A percentile compares a stretch with the other conserved stretches of the same genome.
Evolutionary conservation across 2,113 vertebrate species (phyloP).

Genomic region (Melospiza melodia): DNA sequence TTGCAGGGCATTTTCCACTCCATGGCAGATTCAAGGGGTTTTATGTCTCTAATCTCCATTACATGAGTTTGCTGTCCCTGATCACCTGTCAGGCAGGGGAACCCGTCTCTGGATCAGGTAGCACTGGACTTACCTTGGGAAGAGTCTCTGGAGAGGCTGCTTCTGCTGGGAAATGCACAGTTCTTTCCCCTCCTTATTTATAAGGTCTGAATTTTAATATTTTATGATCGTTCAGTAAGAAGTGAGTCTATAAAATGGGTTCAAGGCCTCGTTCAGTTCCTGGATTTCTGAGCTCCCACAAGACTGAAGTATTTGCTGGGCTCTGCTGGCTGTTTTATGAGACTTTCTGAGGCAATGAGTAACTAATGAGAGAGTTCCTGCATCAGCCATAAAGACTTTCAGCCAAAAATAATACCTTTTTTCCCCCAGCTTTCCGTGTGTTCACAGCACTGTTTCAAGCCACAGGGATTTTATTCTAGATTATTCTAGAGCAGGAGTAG

Average conservation of each 20-base stretch:
- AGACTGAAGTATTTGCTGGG: conserved; percentile 34
- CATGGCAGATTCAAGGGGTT: background rate
- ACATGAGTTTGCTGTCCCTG: background rate
- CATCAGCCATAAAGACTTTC: background rate
- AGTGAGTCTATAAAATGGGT: conserved; percentile 65
- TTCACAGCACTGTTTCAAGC: background rate
- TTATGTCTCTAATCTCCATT: background rate
- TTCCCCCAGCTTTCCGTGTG: background rate
- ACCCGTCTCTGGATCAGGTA: accelerated
- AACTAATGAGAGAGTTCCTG: conserved; percentile 35
- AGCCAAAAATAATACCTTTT: background rate
- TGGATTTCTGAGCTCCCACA: conserved; percentile 64
- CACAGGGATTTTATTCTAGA: background rate
- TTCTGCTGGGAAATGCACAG: background rate
- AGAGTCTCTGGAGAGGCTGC: background rate
- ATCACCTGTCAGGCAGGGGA: background rate
- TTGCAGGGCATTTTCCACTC: background rate
- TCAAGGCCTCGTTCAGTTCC: conserved; percentile 74
- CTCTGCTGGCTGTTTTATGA: conserved; percentile 56
- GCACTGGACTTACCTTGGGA: conserved; percentile 15
- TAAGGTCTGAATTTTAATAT: conserved; percentile 60
- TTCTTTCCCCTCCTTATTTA: conserved; percentile 58
- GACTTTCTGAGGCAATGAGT: conserved; percentile 52
- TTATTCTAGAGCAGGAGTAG: background rate
- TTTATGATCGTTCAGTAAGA: conserved; percentile 68